Evolutionary conservation across 2,888 invertebrate species (phyloP).

Genomic region (Amphimallon solstitiale): DNA sequence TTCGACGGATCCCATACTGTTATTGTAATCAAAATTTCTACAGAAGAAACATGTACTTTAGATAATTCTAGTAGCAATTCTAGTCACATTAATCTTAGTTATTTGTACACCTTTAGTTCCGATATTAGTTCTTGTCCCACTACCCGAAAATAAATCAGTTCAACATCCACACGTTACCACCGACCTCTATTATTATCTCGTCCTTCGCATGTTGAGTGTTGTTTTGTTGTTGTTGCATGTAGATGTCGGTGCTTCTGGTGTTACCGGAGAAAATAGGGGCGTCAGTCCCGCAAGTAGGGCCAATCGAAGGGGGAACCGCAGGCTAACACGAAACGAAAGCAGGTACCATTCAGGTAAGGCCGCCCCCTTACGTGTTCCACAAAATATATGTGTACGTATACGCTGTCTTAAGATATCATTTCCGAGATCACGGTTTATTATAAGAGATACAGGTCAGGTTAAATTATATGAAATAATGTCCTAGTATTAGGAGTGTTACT

Average conservation of each 20-base stretch:
- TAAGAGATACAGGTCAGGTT: no score
- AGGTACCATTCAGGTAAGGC: constrained; percentile 94
- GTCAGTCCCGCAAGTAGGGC: constrained; percentile 64
- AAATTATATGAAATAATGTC: no score
- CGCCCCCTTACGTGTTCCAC: background rate
- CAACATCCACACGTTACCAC: background rate
- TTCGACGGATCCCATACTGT: no score
- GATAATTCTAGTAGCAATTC: background rate
- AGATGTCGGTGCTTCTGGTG: constrained; percentile 58
- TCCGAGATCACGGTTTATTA: no score
- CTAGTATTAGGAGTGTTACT: no score
- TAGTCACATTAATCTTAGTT: no score
- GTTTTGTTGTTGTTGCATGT: constrained; percentile 56
- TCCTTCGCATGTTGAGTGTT: constrained; percentile 43
- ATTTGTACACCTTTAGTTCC: background rate
- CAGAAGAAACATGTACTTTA: no score
- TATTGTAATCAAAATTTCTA: no score
- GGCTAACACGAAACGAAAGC: constrained; percentile 93
- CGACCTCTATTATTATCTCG: background rate
- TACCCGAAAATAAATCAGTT: background rate
- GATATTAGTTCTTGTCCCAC: background rate
- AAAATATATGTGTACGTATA: background rate
- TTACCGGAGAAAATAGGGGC: constrained; percentile 53
- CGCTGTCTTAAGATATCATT: no score
- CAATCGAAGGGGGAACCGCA: constrained; percentile 77